Evolutionary conservation across 2,113 vertebrate species (phyloP), one percentile per base, ranked within the genome.

Genomic region (Procavia capensis): DNA sequence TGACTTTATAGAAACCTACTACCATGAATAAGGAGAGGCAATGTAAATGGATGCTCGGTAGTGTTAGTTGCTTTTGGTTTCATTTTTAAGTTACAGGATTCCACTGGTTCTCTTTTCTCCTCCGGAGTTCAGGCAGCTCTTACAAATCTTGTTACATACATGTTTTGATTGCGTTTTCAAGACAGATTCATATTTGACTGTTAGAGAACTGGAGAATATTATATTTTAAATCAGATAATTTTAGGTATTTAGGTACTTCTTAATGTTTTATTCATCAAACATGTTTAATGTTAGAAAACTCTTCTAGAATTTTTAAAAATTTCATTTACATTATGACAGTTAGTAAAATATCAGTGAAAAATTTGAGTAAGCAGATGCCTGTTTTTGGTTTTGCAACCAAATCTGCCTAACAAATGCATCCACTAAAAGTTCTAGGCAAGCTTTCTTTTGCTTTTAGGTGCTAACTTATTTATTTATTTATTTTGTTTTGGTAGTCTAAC

Each of bases 151-250:
- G 7, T 34, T 31, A 85, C 31, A 66, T 39, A 34, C 31, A 66
- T 39, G 29, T 72, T 80, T 91, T 76, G 34, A 13, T 85, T 91
- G 63, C 16, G 14, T 84, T 90, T 95, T 90, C 87, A 94, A 85
- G 70, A 36, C 57, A 83, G 79, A 61, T 19, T 14, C 24, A 25
- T 61, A 61, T 91, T 94, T 96, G 61, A 66, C 47, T 68, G 14
- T 50, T 83, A 50, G 4, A 72, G 66, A 89, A 24, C 79, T 89
- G 54, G 39, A 45, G 82, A 95, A 54, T 54, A 86, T 45, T 94
- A 63, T 85, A 11, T 68, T 82, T 63, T 75, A 79, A 93, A 61
- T 89, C 20, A 24, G 31, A 13, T 39, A 74, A 36, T 68, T 85
- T 86, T 70, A 59, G 34, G 50, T 95, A 63, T 89, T 83, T 84